These are phyloP conservation scores for Chaenocephalus aceratus DNA, from an alignment of 2,113 vertebrate species.

Conservation along the genomic window DNA sequence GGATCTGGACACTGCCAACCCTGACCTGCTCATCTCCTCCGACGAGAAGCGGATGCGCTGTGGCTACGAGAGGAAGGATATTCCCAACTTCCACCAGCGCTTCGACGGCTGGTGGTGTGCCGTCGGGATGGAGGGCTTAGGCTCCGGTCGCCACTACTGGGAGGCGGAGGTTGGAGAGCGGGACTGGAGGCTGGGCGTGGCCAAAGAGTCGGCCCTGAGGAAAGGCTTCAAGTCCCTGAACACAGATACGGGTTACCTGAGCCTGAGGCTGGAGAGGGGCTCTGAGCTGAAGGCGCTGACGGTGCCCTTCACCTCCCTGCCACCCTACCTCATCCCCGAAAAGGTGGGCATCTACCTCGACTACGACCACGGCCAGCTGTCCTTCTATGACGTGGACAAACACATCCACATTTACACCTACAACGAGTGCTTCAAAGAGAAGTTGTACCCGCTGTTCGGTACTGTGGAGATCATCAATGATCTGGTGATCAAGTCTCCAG, in stretches of 20 bases:
- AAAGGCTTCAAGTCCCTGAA: slow-evolving; percentile 88
- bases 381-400: slow-evolving; percentile 83
- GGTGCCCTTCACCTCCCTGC: slow-evolving; percentile 82
- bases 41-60: slow-evolving; percentile 91
- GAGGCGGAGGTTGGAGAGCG: slow-evolving; percentile 88
- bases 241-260: slow-evolving; percentile 83
- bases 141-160: slow-evolving; percentile 85
- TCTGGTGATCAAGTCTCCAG: slow-evolving; percentile 82
- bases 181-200: slow-evolving; percentile 94
- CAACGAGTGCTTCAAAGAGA: slow-evolving; percentile 81
- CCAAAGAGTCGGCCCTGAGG: slow-evolving; percentile 87
- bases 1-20: slow-evolving; percentile 84
- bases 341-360: slow-evolving; percentile 85
- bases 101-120: slow-evolving; percentile 86
- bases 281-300: slow-evolving; percentile 85
- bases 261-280: slow-evolving; percentile 84
- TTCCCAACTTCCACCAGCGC: slow-evolving; percentile 83
- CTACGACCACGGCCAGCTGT: slow-evolving; percentile 81
- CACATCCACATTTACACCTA: slow-evolving; percentile 85
- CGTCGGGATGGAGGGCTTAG: slow-evolving; percentile 79
- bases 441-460: slow-evolving; percentile 84
- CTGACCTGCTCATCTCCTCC: slow-evolving; percentile 87
- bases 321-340: slow-evolving; percentile 76
- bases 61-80: slow-evolving; percentile 86
- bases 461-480: slow-evolving; percentile 85